Percentiles rank a stretch among this genome's conserved stretches.
phyloP scores from a whole-genome alignment of 2,888 invertebrate species.

The Actias luna region DNA sequence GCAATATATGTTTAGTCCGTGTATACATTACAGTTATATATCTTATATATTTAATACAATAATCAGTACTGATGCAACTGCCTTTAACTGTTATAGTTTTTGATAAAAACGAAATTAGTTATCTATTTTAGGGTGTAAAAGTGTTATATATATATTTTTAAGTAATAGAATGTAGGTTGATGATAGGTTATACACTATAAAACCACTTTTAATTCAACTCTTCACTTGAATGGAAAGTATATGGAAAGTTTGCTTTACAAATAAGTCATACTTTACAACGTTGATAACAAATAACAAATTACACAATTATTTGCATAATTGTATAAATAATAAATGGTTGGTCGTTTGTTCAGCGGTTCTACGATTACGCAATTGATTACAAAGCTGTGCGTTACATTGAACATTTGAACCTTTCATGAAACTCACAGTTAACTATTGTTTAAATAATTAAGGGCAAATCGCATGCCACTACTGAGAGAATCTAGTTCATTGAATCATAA shows the following conservation, averaged over 20 bases:
- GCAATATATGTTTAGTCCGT: too few species aligned
- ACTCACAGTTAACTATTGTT: not conserved
- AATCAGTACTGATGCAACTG: too few species aligned
- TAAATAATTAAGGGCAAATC: conserved; percentile 1
- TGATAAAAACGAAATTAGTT: too few species aligned
- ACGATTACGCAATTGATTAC: not conserved
- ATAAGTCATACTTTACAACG: not conserved
- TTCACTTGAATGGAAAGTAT: not conserved
- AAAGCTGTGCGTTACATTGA: not conserved
- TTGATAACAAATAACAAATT: conserved; percentile 5
- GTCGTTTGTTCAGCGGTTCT: conserved; percentile 8
- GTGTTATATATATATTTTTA: not conserved
- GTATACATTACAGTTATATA: too few species aligned
- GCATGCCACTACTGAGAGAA: not conserved
- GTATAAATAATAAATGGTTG: conserved; percentile 1
- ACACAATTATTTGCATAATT: conserved; percentile 4
- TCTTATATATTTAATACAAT: too few species aligned
- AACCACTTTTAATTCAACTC: not conserved
- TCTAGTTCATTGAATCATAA: not conserved
- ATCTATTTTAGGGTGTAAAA: too few species aligned
- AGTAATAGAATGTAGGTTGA: not conserved
- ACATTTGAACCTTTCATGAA: conserved; percentile 8
- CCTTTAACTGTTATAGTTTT: too few species aligned
- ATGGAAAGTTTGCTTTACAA: not conserved
- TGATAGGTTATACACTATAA: not conserved